Percentiles rank a stretch among this genome's conserved stretches.
These are phyloP conservation scores for Microdon myrmicae DNA, from an alignment of 2,888 invertebrate species.

Conservation along the genomic window DNA sequence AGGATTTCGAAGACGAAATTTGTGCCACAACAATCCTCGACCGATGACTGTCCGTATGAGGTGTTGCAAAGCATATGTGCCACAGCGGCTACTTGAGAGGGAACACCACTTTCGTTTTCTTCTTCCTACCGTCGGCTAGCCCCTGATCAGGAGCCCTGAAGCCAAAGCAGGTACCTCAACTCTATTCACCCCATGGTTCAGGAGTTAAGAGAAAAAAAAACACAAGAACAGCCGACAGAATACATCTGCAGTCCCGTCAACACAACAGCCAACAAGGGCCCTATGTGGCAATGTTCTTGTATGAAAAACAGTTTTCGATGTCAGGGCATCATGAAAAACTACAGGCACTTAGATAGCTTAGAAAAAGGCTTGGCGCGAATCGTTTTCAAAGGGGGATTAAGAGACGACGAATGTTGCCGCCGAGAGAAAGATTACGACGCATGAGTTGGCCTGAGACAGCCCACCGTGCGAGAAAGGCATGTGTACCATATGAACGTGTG, in stretches of 20 bases:
- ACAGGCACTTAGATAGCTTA: too few relatives aligned
- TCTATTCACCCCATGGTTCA: background rate
- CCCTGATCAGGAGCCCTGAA: constrained; percentile 64
- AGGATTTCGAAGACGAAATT: constrained; percentile 6
- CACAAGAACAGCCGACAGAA: constrained; percentile 41
- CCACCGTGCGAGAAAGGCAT: constrained; percentile 1
- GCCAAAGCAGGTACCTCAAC: constrained; percentile 15
- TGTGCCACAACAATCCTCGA: constrained; percentile 31
- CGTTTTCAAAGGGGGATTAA: too few relatives aligned
- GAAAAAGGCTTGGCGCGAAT: too few relatives aligned
- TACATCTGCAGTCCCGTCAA: constrained; percentile 6
- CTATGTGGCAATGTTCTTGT: constrained; percentile 67
- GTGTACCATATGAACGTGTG: background rate
- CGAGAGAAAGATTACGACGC: too few relatives aligned
- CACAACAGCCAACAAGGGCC: constrained; percentile 46
- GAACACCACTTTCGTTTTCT: constrained; percentile 67
- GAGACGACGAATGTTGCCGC: too few relatives aligned
- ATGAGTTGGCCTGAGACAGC: constrained; percentile 13
- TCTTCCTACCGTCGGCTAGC: constrained; percentile 67
- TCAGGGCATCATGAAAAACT: constrained; percentile 58
- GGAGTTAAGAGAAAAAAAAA: constrained; percentile 14
- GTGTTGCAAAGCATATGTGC: constrained; percentile 34
- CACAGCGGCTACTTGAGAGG: constrained; percentile 21
- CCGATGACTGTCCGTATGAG: constrained; percentile 38
- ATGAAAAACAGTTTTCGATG: constrained; percentile 65